phyloP scores from a whole-genome alignment of 2,797 vertebrate species.

The Scarus forsteni region DNA sequence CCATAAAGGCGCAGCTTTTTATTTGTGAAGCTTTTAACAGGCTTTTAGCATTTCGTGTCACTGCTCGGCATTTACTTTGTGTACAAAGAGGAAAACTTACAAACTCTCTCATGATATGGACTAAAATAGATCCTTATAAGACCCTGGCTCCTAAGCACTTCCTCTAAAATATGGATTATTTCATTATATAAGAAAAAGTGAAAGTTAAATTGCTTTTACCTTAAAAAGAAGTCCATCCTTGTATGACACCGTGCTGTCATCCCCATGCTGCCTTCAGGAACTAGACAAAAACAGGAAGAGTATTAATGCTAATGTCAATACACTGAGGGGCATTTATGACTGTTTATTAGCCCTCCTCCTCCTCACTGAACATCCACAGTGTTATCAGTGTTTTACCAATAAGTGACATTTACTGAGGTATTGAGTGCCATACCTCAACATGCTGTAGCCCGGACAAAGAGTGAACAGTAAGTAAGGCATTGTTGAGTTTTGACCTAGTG shows the following conservation, averaged over 20 bases:
- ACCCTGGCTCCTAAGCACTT: background rate
- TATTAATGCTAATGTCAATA: conserved; percentile 42
- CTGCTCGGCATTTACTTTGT: conserved; percentile 25
- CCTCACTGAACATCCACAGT: background rate
- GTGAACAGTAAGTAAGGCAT: no score
- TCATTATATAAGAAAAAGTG: no score
- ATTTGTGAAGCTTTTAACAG: conserved; percentile 88
- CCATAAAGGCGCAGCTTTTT: conserved; percentile 77
- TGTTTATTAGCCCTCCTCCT: conserved; percentile 6
- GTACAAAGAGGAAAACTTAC: conserved; percentile 52
- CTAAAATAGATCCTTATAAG: conserved; percentile 25
- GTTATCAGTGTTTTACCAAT: background rate
- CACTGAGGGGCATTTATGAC: conserved; percentile 25
- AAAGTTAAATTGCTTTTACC: no score
- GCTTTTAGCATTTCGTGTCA: conserved; percentile 78
- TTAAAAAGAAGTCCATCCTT: background rate
- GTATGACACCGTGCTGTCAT: background rate
- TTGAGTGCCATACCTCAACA: background rate
- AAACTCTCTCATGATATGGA: conserved; percentile 15
- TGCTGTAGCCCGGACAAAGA: no score
- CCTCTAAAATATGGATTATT: background rate
- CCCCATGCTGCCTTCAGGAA: conserved; percentile 10
- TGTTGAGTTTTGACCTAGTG: no score
- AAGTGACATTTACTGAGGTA: conserved; percentile 2
- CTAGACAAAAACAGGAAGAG: background rate